Conservation (phyloP, 2,113 vertebrate species). For the Tupaia tana region DNA sequence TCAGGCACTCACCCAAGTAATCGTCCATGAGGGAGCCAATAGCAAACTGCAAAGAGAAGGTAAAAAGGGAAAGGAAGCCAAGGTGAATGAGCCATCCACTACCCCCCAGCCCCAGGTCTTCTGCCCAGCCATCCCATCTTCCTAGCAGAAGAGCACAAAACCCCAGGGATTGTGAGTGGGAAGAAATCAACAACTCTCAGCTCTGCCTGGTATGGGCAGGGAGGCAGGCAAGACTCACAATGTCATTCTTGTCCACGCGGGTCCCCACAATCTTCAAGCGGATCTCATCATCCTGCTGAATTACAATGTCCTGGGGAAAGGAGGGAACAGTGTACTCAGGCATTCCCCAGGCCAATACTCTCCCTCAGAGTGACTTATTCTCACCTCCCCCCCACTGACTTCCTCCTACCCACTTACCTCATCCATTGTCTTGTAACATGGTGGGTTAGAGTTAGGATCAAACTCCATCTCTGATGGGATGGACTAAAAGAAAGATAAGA, state of each 20-base stretch:
- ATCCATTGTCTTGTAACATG: conserved; percentile 95
- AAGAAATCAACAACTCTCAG: neutral
- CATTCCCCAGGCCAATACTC: rapidly evolving
- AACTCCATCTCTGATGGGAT: conserved; percentile 97
- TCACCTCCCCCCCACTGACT: neutral
- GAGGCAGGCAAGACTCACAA: conserved; percentile 86
- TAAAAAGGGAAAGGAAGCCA: neutral
- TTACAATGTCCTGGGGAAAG: conserved; percentile 91
- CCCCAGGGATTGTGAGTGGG: neutral
- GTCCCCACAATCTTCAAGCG: conserved; percentile 96
- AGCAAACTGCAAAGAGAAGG: conserved; percentile 89
- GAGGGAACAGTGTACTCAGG: neutral
- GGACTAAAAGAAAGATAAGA: conserved; percentile 87
- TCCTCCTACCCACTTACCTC: conserved; percentile 86
- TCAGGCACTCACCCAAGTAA: conserved; percentile 90
- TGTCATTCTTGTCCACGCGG: conserved; percentile 96
- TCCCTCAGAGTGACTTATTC: rapidly evolving
- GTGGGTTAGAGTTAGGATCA: conserved; percentile 95
- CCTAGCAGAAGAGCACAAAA: neutral
- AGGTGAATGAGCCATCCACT: too few species aligned
- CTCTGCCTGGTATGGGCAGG: neutral
- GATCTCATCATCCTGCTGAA: conserved; percentile 96
- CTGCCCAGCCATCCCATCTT: neutral
- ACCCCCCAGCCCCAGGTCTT: neutral
- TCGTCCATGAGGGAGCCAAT: conserved; percentile 97